Evolutionary conservation across 2,797 vertebrate species (phyloP).

Genomic region (Argya squamiceps): DNA sequence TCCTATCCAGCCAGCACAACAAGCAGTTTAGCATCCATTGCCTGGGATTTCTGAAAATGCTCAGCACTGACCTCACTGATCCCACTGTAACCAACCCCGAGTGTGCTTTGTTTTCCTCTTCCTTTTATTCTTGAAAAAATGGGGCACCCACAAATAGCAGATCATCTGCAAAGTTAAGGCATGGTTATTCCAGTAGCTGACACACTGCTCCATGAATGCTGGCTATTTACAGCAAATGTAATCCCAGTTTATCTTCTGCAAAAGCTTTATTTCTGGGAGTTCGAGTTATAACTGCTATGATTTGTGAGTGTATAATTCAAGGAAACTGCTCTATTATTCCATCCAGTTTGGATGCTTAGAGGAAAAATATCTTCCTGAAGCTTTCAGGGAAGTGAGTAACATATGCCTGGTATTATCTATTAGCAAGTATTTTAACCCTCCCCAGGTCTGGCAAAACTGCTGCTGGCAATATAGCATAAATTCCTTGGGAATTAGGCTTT

Average conservation of each 20-base stretch:
- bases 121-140: neutral
- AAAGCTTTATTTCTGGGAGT: conserved; percentile 34
- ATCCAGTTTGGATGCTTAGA: neutral
- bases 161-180: neutral
- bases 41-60: neutral
- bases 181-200: neutral
- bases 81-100: neutral
- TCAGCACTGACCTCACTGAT: neutral
- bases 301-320: neutral
- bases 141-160: neutral
- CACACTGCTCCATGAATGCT: neutral
- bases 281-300: neutral
- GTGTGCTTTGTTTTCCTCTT: neutral
- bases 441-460: neutral
- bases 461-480: neutral
- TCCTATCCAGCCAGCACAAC: neutral
- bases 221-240: neutral
- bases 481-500: neutral
- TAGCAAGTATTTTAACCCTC: neutral
- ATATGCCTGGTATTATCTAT: neutral
- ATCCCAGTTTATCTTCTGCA: neutral
- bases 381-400: neutral
- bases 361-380: neutral
- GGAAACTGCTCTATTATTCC: neutral
- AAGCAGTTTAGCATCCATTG: neutral